Evolutionary conservation across 1,140 invertebrate species (phyloP), one percentile per base, ranked within the genome.

Genomic region (Drosophila parvula): DNA sequence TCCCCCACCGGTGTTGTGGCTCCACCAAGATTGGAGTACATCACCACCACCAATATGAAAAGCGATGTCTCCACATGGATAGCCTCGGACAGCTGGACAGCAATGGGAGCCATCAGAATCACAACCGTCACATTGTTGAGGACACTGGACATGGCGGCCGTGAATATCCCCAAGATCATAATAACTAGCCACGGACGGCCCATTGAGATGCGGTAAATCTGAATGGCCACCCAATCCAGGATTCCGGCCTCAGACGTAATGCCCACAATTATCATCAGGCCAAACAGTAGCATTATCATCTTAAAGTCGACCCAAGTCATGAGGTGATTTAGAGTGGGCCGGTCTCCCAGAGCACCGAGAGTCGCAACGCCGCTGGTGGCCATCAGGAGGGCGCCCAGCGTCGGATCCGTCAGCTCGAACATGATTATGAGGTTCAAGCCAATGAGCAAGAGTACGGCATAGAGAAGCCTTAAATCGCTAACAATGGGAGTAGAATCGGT

Each of bases 41-140:
- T 93, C 0, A 97, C 94, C 92, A 96, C 95, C 0, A 94, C 93
- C 76, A 96, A 96, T 14, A 97, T 83, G 9, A 97, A 94, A 0
- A 95, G 94, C 0, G 96, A 95, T 0, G 97, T 96, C 81, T 97
- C 96, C 22, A 98, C 80, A 63, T 96, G 94, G 94, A 97, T 96
- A 6, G 97, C 96, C 92, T 98, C 97, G 91, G 96, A 97, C 9
- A 98, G 91, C 64, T 96, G 93, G 16, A 98, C 97, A 0, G 96
- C 97, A 0, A 97, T 95, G 0, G 97, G 97, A 16, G 96, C 96
- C 94, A 97, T 96, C 0, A 98, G 92, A 4, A 98, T 91, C 9
- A 97, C 95, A 0, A 96, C 97, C 0, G 97, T 98, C 3, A 98
- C 97, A 90, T 97, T 98, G 91, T 98, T 97, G 34, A 98, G 90